Evolutionary conservation across 2,113 vertebrate species (phyloP).

Genomic region (Brevimyrus niger): DNA sequence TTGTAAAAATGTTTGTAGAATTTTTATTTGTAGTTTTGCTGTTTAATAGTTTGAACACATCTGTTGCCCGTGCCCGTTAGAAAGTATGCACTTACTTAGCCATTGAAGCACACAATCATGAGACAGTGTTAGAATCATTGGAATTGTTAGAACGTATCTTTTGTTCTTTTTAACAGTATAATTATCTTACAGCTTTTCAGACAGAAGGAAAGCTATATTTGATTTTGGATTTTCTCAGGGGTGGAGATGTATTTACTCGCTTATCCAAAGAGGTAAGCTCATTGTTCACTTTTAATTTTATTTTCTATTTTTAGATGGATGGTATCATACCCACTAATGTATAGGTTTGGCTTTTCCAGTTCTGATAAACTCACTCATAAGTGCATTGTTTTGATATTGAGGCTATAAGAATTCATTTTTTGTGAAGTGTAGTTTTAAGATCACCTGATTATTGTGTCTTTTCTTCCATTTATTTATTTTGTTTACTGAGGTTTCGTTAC

Average conservation of each 20-base stretch:
- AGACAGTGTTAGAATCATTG: neutral
- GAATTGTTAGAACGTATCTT: neutral
- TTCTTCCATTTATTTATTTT: neutral
- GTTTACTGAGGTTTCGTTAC: neutral
- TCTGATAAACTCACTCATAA: neutral
- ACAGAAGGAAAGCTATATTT: slow-evolving; percentile 98
- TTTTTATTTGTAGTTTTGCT: neutral
- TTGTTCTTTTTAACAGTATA: neutral
- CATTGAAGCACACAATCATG: neutral
- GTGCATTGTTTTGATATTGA: neutral
- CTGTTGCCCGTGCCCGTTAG: neutral
- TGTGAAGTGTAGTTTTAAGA: neutral
- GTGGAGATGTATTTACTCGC: slow-evolving; percentile 97
- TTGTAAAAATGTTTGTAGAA: neutral
- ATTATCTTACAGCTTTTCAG: slow-evolving; percentile 77
- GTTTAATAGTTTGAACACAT: neutral
- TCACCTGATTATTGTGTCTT: neutral
- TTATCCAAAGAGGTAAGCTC: slow-evolving; percentile 98
- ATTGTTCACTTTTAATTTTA: slow-evolving; percentile 21
- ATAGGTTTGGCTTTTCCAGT: neutral
- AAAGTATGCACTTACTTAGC: neutral
- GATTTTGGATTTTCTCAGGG: slow-evolving; percentile 99
- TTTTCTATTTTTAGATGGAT: neutral
- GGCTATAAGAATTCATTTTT: neutral
- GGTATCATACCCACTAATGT: neutral